Percentiles rank a stretch among this genome's conserved stretches.
Conservation (phyloP, 2,113 vertebrate genomes). For the Tautogolabrus adspersus region DNA sequence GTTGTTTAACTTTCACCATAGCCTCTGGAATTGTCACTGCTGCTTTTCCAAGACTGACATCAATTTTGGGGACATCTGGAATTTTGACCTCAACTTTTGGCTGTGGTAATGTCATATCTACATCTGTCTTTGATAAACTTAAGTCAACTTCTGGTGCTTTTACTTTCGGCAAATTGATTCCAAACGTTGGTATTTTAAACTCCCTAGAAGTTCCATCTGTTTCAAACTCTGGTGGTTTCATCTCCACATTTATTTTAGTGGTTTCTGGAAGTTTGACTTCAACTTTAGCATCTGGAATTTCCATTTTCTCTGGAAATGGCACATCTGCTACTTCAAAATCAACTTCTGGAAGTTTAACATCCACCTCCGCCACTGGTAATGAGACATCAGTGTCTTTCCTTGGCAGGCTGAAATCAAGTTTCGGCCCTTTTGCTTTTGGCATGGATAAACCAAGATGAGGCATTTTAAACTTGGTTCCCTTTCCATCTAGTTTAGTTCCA, state of each 20-base stretch:
- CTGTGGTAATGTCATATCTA: not conserved
- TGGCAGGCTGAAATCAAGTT: conserved; percentile 17
- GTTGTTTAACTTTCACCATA: not conserved
- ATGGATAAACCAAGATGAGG: conserved; percentile 46
- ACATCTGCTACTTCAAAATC: conserved; percentile 7
- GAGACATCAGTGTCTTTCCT: conserved; percentile 22
- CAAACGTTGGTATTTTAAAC: conserved; percentile 57
- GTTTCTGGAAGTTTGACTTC: not conserved
- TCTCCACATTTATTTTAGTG: not conserved
- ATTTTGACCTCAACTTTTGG: conserved; percentile 21
- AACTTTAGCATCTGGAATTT: not conserved
- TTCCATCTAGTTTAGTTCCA: conserved; percentile 9
- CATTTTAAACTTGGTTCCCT: conserved; percentile 48
- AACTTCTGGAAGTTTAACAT: conserved; percentile 6
- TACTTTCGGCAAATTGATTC: conserved; percentile 34
- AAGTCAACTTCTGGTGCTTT: conserved; percentile 27
- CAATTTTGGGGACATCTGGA: conserved; percentile 9
- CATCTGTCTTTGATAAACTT: conserved; percentile 10
- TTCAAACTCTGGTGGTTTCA: not conserved
- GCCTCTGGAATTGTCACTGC: not conserved
- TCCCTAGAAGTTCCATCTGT: not conserved
- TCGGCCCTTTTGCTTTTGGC: conserved; percentile 34
- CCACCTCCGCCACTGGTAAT: conserved; percentile 17
- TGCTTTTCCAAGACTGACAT: not conserved
- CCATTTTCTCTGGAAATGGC: not conserved